A percentile compares a stretch with the other conserved stretches of the same genome.
Evolutionary conservation across 2,797 vertebrate species (phyloP).

Genomic region (Lycodopsis pacificus): DNA sequence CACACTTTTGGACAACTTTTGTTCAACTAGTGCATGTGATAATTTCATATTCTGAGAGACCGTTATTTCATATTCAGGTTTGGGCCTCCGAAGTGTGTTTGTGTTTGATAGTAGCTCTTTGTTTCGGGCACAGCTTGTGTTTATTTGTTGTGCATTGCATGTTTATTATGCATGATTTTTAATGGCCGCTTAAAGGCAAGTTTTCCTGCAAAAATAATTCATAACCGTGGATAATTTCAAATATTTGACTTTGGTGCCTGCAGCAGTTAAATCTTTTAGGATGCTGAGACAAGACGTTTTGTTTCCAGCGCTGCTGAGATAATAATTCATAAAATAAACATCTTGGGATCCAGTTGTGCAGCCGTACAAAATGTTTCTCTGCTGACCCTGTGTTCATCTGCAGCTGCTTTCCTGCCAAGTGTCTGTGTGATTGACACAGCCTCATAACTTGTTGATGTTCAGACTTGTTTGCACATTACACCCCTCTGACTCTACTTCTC

Average conservation of each 20-base stretch:
- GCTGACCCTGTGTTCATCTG: neutral
- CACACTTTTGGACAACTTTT: constrained; percentile 19
- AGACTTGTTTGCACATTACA: neutral
- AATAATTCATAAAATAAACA: constrained; percentile 1
- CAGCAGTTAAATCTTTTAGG: constrained; percentile 6
- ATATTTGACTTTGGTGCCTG: neutral
- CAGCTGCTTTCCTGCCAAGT: neutral
- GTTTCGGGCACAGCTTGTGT: neutral
- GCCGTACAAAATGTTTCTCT: neutral
- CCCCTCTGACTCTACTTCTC: no score
- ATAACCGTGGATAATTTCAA: neutral
- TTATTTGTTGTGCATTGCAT: constrained; percentile 18
- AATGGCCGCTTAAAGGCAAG: neutral
- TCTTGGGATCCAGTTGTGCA: neutral
- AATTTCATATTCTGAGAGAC: no score
- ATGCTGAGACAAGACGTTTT: constrained; percentile 1
- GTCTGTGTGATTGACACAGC: neutral
- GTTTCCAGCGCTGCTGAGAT: neutral
- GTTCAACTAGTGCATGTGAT: neutral
- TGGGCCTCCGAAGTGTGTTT: neutral
- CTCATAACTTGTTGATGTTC: neutral
- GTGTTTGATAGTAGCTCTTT: neutral
- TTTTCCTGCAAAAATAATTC: constrained; percentile 2
- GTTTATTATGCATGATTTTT: neutral
- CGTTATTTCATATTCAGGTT: neutral